Evolutionary conservation across 2,113 vertebrate species (phyloP), one percentile per base, ranked within the genome.

Genomic region (Microcebus jonahi): DNA sequence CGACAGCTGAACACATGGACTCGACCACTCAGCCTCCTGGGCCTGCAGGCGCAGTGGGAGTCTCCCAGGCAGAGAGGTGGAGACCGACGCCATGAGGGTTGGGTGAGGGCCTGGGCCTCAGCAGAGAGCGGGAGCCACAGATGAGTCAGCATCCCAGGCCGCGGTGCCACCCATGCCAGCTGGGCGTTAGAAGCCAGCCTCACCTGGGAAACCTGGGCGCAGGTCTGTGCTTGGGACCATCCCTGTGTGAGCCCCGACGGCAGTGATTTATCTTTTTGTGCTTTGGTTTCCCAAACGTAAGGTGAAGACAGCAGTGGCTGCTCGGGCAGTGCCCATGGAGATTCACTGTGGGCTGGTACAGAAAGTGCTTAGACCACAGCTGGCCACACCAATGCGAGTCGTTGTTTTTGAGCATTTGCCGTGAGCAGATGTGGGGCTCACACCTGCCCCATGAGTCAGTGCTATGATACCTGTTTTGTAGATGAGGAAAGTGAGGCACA

Each of bases 391-490:
- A 2, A 13, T 4, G 20, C 42, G 4, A 57, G 21, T 76, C 23
- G 1, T 5, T 31, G 42, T 5, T n/a, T 84, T 5, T 70, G 85
- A 53, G 34, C 1, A 9, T n/a, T 29, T 3, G n/a, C 85, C 48
- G 14, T 1, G 6, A 23, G 29, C 55, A 18, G 0, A 27, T 21
- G 21, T 8, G 2, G 15, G 2, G 31, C 31, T 61, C 67, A 39
- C 2, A 0, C 2, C 65, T 21, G 2, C 1, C 15, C 65, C 31
- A 0, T 0, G 13, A 88, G 11, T 25, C 5, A 18, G 29, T 36
- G 21, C 27, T 31, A 21, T 3, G 13, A 67, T 29, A 20, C 20
- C 45, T 63, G 25, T 53, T 81, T 27, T 36, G 31, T 10, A 86
- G 59, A 68, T 53, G 61, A 90, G 67, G 79, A 92, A 61, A 80